Evolutionary conservation across 2,113 vertebrate species (phyloP).

Genomic region (Narcine bancroftii): DNA sequence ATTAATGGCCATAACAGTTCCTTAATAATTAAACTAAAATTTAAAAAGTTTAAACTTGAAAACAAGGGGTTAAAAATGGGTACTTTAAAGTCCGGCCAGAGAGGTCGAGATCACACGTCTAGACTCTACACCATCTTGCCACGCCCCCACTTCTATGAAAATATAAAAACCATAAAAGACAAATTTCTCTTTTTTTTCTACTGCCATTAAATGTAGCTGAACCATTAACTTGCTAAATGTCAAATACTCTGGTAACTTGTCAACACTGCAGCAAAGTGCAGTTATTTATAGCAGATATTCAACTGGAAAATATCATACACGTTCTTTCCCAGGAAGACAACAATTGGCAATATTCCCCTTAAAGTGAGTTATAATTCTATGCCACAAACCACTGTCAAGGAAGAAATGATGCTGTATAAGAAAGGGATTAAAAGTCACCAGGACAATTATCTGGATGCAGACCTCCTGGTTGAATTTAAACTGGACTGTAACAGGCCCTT

Average conservation of each 20-base stretch:
- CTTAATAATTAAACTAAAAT: no score
- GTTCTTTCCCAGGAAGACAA: background rate
- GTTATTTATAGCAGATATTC: background rate
- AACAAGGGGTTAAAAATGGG: no score
- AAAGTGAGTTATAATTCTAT: background rate
- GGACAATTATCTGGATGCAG: background rate
- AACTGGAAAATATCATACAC: no score
- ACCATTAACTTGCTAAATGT: no score
- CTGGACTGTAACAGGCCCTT: no score
- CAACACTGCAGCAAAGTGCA: background rate
- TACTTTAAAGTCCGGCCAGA: no score
- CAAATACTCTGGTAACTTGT: background rate
- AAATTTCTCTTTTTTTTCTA: background rate
- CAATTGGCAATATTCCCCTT: background rate
- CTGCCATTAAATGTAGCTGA: background rate
- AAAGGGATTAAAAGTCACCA: background rate
- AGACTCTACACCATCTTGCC: no score
- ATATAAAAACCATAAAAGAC: no score
- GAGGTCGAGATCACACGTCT: no score
- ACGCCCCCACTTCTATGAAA: no score
- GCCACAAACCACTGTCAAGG: background rate
- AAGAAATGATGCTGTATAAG: background rate
- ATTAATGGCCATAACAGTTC: no score
- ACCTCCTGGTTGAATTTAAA: background rate
- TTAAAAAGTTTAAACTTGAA: no score